phyloP scores from a whole-genome alignment of 1,140 invertebrate genomes.

The Aphis gossypii region DNA sequence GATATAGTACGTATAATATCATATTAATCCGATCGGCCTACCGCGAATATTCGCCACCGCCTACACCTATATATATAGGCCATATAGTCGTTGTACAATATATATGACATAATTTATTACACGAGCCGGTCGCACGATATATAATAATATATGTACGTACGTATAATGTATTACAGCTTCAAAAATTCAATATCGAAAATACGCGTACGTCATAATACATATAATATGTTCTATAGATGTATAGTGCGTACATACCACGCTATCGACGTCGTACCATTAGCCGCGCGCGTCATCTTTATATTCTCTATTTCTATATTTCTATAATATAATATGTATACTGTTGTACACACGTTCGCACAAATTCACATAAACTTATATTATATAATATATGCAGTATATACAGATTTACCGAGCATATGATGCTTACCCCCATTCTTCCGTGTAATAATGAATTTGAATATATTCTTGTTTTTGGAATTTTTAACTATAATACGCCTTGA shows the following conservation, averaged over 20 bases:
- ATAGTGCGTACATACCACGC: not conserved
- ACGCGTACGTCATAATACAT: not conserved
- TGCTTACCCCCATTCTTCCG: no score
- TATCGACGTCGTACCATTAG: not conserved
- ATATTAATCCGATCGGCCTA: not conserved
- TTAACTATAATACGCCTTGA: no score
- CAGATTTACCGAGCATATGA: no score
- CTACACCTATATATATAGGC: not conserved
- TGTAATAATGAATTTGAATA: no score
- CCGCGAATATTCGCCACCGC: not conserved
- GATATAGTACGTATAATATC: not conserved
- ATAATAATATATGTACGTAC: no score
- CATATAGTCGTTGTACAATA: not conserved
- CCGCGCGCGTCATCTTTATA: not conserved
- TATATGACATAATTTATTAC: not conserved
- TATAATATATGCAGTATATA: not conserved
- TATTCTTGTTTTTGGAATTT: no score
- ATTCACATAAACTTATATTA: not conserved
- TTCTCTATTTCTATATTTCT: not conserved
- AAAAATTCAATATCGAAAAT: slow-evolving; percentile 14
- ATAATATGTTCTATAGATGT: not conserved
- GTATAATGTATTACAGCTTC: not conserved
- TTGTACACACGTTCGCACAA: not conserved
- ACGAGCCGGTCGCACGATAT: not conserved
- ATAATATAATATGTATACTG: not conserved